Evolutionary conservation across 2,888 invertebrate genomes (phyloP), one percentile per base, ranked within the genome.

Genomic region (Drosophila flavopinicola): DNA sequence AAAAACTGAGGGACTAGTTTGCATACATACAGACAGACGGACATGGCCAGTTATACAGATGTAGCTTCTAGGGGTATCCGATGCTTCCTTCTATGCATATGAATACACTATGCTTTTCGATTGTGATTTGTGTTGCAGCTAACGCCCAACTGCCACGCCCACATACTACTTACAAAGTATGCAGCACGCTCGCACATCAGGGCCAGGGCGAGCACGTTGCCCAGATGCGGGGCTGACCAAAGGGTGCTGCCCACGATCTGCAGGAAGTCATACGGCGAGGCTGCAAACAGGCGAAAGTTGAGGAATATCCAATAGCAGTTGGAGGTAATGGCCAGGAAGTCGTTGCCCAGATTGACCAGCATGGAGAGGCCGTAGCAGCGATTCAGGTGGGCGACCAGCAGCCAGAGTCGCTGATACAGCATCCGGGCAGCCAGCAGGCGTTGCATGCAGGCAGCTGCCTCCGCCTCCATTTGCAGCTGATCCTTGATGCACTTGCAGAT

Each of bases 241-340:
- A 89, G 53, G 0, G 78, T 64, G 61, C 85, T 88, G 45, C 78
- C 75, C n/a, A 78, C 49, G 10, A 89, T 86, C 13, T 75, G 72
- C 2, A 90, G 47, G 20, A 88, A 79, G 17, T 88, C 78, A 2
- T 38, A 49, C 2, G 70, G 68, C 1, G 75, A 72, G 1, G 84
- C 70, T 20, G 78, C 68, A 47, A 78, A 88, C 33, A 74, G 71
- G 0, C 87, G 82, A 27, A 88, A 88, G 45, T 82, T 88, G 2
- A 91, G 41, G 68, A 91, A 91, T 27, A 90, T 88, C 90, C 90
- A 91, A 61, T 91, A 91, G 23, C 87, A 88, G 57, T 89, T 90
- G 2, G 90, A 87, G 6, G 88, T 91, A 0, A 91, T 86, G 23
- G 90, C 80, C 45, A 91, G 59, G 51, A 91, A 91, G 67, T 91